Conservation (phyloP, 2,888 invertebrate genomes). For the Euzophera pinguis region DNA sequence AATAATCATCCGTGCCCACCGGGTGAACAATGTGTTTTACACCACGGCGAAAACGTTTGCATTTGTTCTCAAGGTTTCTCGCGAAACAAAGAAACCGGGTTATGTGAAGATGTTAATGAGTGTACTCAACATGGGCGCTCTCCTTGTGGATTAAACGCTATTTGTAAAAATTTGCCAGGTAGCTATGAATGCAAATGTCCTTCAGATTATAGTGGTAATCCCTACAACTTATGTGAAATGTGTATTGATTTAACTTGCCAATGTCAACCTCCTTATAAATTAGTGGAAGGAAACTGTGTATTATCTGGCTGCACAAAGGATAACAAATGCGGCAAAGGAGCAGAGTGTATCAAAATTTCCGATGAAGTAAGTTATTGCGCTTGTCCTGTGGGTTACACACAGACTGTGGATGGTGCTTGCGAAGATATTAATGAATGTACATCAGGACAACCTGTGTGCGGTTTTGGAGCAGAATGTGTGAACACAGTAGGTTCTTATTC, state of each 20-base stretch:
- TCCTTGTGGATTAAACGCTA: constrained; percentile 92
- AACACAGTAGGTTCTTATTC: constrained; percentile 88
- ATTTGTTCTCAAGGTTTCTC: constrained; percentile 93
- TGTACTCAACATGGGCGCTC: constrained; percentile 88
- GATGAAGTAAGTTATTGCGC: constrained; percentile 96
- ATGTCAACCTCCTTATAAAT: constrained; percentile 92
- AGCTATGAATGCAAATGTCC: constrained; percentile 96
- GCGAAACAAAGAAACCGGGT: constrained; percentile 85
- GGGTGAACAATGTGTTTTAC: constrained; percentile 91
- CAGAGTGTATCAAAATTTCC: constrained; percentile 93
- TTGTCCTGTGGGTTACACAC: constrained; percentile 92
- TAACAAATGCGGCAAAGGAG: constrained; percentile 90
- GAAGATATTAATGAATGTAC: constrained; percentile 91
- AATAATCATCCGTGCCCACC: constrained; percentile 87
- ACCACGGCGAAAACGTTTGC: constrained; percentile 90
- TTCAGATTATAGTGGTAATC: constrained; percentile 92
- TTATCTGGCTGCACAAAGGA: constrained; percentile 90
- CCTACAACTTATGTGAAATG: constrained; percentile 91
- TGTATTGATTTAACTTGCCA: constrained; percentile 91
- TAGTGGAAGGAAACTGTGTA: constrained; percentile 90
- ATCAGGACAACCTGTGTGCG: constrained; percentile 87
- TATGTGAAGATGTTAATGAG: constrained; percentile 93
- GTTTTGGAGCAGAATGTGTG: constrained; percentile 91
- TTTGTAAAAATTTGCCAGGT: constrained; percentile 95
- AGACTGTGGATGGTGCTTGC: constrained; percentile 89